Evolutionary conservation across 2,113 vertebrate species (phyloP), one percentile per base, ranked within the genome.

Genomic region (Dasyornis broadbenti): DNA sequence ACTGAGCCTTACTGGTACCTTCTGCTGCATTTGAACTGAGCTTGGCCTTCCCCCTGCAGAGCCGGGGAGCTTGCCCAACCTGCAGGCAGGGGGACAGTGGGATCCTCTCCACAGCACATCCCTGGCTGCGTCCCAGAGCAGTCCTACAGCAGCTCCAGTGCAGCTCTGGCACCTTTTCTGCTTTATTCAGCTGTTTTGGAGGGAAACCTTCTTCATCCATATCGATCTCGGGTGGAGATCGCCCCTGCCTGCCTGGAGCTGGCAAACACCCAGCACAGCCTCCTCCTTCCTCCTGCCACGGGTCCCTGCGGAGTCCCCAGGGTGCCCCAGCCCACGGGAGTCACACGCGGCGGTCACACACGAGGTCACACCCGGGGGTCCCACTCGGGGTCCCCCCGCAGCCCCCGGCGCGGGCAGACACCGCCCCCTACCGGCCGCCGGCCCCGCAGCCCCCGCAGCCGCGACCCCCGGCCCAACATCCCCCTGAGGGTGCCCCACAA

Each of bases 401-500:
- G 66, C 47, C 27, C 79, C 57, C 49, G 4, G 27, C 7, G 8
- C 17, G 9, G 47, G 68, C 27, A 20, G 47, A 61, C 68, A 44
- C 13, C 69, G 57, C 81, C 81, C 66, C 57, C 68, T 53, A 5
- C 56, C 31, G 37, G 65, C 45, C 23, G 17, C n/a, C 11, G 10
- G 8, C 14, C 42, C 30, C 10, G 3, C 45, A 44, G 65, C 45
- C 10, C 70, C 27, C 50, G 7, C 9, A 27, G 28, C 20, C 3
- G 23, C 19, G 47, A 30, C 47, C 80, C 60, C 79, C 42, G 17
- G 31, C 23, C 30, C 72, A 3, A 0, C 24, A 6, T 1, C 53
- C 45, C 52, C 22, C 2, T 0, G 20, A 7, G 28, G 65, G 2
- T 4, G 0, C 42, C 49, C 33, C 27, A 3, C 0, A 1, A 0